Evolutionary conservation across 2,113 vertebrate genomes (phyloP).

Genomic region (Junco hyemalis): DNA sequence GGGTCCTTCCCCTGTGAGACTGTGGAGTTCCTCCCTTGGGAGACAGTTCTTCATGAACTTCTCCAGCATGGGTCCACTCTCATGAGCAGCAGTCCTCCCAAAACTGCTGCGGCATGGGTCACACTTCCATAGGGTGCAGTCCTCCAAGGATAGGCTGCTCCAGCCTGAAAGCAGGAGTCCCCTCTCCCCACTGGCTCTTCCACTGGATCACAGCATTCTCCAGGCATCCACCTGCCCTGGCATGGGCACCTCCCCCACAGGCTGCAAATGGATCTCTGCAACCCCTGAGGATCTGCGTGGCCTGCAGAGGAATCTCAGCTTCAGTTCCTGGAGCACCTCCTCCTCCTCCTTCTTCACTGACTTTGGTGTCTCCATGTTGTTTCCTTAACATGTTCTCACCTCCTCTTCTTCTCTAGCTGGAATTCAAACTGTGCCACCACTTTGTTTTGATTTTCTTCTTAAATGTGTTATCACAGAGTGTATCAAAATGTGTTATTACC

Average conservation of each 20-base stretch:
- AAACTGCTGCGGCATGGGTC: accelerated
- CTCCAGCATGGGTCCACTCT: neutral
- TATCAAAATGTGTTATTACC: no score
- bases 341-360: neutral
- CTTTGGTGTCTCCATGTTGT: neutral
- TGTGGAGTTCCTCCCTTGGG: neutral
- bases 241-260: accelerated
- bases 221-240: no score
- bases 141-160: neutral
- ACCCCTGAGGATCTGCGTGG: no score
- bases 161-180: neutral
- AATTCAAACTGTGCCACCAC: neutral
- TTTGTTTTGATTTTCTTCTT: neutral
- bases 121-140: neutral
- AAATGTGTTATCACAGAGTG: neutral
- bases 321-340: neutral
- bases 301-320: neutral
- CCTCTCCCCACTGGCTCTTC: neutral
- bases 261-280: neutral
- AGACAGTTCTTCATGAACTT: neutral
- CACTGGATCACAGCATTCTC: neutral
- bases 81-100: neutral
- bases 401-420: neutral
- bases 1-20: neutral
- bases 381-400: neutral